Percentiles rank a stretch among this genome's conserved stretches.
Evolutionary conservation across 1,140 invertebrate genomes (phyloP).

Genomic region (Magallana ariakensis): DNA sequence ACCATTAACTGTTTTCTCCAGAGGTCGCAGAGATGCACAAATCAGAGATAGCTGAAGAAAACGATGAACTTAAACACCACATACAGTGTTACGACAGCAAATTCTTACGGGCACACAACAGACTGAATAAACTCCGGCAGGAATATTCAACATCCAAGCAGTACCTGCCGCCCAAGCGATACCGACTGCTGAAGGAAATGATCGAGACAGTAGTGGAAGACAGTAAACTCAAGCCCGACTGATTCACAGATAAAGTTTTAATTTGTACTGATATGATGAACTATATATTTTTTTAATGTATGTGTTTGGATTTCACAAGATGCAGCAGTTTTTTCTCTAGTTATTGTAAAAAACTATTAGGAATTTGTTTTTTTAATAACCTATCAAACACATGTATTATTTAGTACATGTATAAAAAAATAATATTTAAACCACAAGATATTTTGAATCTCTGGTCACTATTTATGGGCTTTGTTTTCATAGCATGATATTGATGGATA

Average conservation of each 20-base stretch:
- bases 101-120: conserved; percentile 57
- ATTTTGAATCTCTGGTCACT: too few relatives aligned
- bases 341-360: too few relatives aligned
- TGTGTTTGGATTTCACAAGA: too few relatives aligned
- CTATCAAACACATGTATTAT: too few relatives aligned
- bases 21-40: conserved; percentile 59
- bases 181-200: conserved; percentile 65
- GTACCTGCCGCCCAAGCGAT: conserved; percentile 54
- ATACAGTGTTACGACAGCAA: conserved; percentile 56
- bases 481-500: too few relatives aligned
- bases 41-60: conserved; percentile 63
- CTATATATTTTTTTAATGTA: too few relatives aligned
- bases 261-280: too few relatives aligned
- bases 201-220: conserved; percentile 60
- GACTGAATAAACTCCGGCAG: conserved; percentile 59
- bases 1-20: conserved; percentile 56
- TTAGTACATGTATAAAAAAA: too few relatives aligned
- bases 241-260: neutral
- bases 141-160: conserved; percentile 63
- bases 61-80: conserved; percentile 57
- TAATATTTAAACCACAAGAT: too few relatives aligned
- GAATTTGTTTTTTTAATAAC: too few relatives aligned
- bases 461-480: too few relatives aligned
- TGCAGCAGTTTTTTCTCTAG: too few relatives aligned
- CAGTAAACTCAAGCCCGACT: conserved; percentile 45